phyloP scores from a whole-genome alignment of 2,113 vertebrate species.

The Dendrocopos noguchii region DNA sequence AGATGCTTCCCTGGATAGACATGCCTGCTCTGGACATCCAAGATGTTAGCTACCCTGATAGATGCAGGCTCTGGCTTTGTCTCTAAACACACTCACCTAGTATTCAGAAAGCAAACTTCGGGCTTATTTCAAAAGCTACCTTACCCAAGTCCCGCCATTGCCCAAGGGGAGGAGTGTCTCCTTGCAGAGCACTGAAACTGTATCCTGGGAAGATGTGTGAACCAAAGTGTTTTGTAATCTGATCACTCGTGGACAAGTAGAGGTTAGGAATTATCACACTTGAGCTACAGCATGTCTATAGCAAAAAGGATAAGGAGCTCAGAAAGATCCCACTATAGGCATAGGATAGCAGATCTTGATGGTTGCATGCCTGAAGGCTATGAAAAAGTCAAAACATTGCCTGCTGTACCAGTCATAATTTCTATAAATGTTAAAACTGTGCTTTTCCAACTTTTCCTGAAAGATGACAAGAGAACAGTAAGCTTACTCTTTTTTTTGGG shows the following conservation, averaged over 20 bases:
- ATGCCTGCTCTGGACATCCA: background rate
- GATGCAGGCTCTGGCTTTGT: background rate
- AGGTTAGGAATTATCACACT: background rate
- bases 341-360: background rate
- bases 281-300: background rate
- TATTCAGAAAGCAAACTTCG: background rate
- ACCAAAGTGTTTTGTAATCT: background rate
- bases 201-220: background rate
- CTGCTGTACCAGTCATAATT: background rate
- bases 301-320: background rate
- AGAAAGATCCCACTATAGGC: background rate
- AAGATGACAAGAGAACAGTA: background rate
- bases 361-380: background rate
- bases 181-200: background rate
- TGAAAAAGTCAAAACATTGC: background rate
- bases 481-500: background rate
- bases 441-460: background rate
- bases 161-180: background rate
- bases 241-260: background rate
- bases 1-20: background rate
- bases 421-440: background rate
- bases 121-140: background rate
- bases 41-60: background rate
- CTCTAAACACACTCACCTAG: background rate
- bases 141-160: background rate